These are phyloP conservation scores for Hephaestus fuliginosus DNA, from an alignment of 2,797 vertebrate genomes.

Conservation along the genomic window DNA sequence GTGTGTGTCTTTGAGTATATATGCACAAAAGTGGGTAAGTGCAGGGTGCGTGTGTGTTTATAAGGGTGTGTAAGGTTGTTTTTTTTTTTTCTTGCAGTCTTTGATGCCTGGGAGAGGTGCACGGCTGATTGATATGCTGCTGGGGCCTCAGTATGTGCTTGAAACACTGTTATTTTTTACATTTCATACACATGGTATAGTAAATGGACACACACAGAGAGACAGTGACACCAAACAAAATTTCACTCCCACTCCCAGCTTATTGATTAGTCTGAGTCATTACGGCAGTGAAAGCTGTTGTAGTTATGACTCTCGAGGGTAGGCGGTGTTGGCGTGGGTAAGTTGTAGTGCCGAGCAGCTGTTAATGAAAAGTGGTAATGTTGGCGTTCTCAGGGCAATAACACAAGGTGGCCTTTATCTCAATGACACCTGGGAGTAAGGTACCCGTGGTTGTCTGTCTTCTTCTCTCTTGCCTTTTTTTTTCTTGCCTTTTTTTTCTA, in stretches of 20 bases:
- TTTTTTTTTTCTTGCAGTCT: conserved; percentile 64
- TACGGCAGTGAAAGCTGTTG: conserved; percentile 56
- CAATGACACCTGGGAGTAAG: conserved; percentile 73
- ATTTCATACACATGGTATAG: conserved; percentile 52
- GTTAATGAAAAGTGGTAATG: conserved; percentile 78
- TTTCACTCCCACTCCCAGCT: conserved; percentile 75
- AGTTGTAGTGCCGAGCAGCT: conserved; percentile 72
- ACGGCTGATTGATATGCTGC: conserved; percentile 71
- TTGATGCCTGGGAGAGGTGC: conserved; percentile 75
- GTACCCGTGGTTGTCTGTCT: conserved; percentile 35
- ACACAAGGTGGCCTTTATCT: conserved; percentile 81
- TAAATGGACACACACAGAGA: conserved; percentile 56
- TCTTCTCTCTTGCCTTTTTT: conserved; percentile 8
- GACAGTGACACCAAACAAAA: conserved; percentile 68
- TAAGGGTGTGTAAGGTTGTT: conserved; percentile 71
- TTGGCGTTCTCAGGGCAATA: conserved; percentile 69
- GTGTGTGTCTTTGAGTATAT: conserved; percentile 72
- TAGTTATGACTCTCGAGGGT: conserved; percentile 54
- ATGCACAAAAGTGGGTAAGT: conserved; percentile 77
- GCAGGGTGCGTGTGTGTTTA: conserved; percentile 77
- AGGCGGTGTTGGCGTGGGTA: conserved; percentile 65
- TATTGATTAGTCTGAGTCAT: conserved; percentile 71
- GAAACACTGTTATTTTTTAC: conserved; percentile 56
- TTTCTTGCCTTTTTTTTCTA: neutral
- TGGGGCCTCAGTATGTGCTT: conserved; percentile 55